Evolutionary conservation across 2,797 vertebrate species (phyloP).

Genomic region (Podarcis siculus): DNA sequence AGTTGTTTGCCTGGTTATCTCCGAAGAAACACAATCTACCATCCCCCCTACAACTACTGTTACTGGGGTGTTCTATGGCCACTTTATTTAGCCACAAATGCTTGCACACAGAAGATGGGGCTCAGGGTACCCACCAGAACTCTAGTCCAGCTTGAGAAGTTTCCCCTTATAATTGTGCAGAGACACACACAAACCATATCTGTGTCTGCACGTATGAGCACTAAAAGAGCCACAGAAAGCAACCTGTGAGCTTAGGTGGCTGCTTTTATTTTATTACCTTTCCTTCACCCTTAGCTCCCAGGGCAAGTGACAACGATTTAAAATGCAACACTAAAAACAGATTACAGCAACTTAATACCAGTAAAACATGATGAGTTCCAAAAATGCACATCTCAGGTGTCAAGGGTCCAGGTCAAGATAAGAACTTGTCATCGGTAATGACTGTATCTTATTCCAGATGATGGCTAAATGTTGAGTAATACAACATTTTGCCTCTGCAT

Average conservation of each 20-base stretch:
- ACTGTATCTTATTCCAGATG: background rate
- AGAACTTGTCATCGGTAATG: background rate
- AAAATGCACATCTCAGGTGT: no score
- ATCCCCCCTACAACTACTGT: no score
- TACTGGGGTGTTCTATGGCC: no score
- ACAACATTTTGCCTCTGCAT: accelerated
- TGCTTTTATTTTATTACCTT: no score
- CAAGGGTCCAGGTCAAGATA: background rate
- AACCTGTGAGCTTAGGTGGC: background rate
- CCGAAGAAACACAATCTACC: no score
- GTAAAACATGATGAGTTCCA: no score
- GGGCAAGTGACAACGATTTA: no score
- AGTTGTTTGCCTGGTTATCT: no score
- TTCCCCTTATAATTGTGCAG: background rate
- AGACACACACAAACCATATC: background rate
- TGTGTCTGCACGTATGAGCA: background rate
- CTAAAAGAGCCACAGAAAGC: background rate
- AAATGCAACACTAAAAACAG: no score
- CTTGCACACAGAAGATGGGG: background rate
- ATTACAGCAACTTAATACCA: no score
- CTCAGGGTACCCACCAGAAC: background rate
- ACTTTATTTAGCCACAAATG: no score
- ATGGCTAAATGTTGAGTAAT: background rate
- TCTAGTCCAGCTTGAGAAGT: background rate
- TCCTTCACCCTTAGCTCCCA: no score